phyloP scores from a whole-genome alignment of 2,797 vertebrate genomes.

The Acomys russatus region DNA sequence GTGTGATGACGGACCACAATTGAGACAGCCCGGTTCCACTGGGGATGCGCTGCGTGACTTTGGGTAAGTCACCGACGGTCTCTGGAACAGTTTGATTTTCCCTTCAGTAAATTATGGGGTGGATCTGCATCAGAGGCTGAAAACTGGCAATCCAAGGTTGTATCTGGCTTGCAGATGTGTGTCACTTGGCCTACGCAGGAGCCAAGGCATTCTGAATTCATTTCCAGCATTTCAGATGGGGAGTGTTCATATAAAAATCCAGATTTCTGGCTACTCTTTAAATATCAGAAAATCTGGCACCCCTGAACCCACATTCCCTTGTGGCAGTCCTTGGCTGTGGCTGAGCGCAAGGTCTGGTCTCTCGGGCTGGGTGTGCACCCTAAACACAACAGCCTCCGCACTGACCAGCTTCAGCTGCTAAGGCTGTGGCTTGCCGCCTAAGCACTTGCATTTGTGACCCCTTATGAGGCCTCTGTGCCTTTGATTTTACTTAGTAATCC shows the following conservation, averaged over 20 bases:
- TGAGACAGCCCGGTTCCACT: background rate
- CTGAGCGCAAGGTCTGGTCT: background rate
- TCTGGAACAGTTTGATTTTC: background rate
- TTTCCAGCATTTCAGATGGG: constrained; percentile 73
- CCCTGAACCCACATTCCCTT: background rate
- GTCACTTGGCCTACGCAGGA: constrained; percentile 57
- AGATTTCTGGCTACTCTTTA: constrained; percentile 78
- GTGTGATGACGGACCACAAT: background rate
- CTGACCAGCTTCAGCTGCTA: accelerated
- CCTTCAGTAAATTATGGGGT: constrained; percentile 22
- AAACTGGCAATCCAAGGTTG: constrained; percentile 46
- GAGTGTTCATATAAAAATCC: constrained; percentile 65
- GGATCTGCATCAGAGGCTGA: constrained; percentile 58
- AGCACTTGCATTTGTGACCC: background rate
- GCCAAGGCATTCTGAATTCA: constrained; percentile 74
- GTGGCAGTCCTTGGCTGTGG: background rate
- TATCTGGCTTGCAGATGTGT: constrained; percentile 76
- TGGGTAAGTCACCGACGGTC: background rate
- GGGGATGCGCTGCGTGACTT: background rate
- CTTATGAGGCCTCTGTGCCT: background rate
- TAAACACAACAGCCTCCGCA: background rate
- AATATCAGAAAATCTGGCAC: constrained; percentile 67
- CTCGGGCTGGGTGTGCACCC: background rate
- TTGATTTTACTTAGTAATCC: background rate
- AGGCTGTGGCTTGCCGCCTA: background rate